Base-by-base conservation (phyloP, 2,113 vertebrate species). In the Globicephala melas region DNA sequence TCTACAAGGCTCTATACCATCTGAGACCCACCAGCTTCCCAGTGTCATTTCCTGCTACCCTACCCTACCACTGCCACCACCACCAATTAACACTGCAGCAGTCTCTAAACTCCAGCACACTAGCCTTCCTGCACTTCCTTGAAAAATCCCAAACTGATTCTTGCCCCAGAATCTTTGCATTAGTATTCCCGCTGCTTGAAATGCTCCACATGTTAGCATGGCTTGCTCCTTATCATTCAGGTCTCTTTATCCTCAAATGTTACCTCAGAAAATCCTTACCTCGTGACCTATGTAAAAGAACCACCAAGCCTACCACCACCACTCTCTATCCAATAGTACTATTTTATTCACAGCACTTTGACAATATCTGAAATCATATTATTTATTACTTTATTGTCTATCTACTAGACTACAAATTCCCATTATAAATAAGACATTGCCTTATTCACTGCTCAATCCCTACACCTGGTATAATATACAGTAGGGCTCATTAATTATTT, bases 91-190 rank as follows among this genome's bases (percentile, higher is more conserved):
- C 50, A 95, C 25, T 17, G 55, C 84, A 94, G 67, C 36, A 81
- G 68, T 76, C 74, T 82, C 82, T 82, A 87, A 87, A 96, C 60
- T 76, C 60, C 7, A 89, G 53, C n/a, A 79, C 44, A 84, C 10
- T 44, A 65, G 53, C 53, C 28, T 83, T 95, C 44, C 26, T 28
- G n/a, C 13, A 89, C 23, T 62, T 89, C 15, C 21, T 86, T 44
- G 11, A 94, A 88, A 96, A 96, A 95, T 18, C 25, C 53, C 28
- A 89, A 89, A 85, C 47, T 89, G 67, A 94, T 85, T 73, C 36
- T 65, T 53, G 36, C 17, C 60, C 58, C 6, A 70, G 31, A 91
- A 25, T 58, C 58, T 92, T 21, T 67, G 55, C 33, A 50, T 38
- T 33, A 96, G 36, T 50, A 88, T 8, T 44, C 55, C 28, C 55